These are phyloP conservation scores for Telmatochromis sp. DNA, from an alignment of 2,113 vertebrate species.

Conservation along the genomic window DNA sequence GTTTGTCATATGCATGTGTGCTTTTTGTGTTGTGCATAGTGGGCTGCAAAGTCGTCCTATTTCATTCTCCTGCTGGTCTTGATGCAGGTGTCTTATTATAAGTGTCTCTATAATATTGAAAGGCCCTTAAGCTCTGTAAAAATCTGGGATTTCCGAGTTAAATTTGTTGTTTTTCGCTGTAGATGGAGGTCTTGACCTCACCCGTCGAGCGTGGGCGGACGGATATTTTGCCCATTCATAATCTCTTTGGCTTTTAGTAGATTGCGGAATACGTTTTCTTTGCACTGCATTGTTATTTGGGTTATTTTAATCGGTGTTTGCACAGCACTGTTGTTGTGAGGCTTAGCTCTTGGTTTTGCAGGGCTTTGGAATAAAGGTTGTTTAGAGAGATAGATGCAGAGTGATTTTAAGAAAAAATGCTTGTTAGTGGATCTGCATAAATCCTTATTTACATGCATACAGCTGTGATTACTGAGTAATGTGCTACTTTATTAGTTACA, in stretches of 20 bases:
- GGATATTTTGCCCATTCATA: background rate
- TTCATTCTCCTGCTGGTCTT: background rate
- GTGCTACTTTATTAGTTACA: background rate
- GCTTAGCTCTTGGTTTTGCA: background rate
- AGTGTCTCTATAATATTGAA: background rate
- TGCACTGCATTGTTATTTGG: background rate
- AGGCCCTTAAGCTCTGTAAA: background rate
- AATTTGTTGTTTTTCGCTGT: background rate
- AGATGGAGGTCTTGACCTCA: background rate
- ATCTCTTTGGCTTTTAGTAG: background rate
- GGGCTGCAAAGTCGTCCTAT: background rate
- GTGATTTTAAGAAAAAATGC: background rate
- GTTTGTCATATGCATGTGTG: rapidly evolving
- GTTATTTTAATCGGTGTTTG: background rate
- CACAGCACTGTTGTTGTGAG: background rate
- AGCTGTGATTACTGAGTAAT: rapidly evolving
- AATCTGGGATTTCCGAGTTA: background rate
- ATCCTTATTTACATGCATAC: background rate
- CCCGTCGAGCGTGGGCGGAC: background rate
- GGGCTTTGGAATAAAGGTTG: background rate
- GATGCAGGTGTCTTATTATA: background rate
- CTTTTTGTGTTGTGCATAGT: background rate
- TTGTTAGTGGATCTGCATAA: background rate
- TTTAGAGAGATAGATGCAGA: background rate
- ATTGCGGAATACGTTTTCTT: background rate